Conservation (phyloP, 2,797 vertebrate genomes). For the Anguilla marmorata region DNA sequence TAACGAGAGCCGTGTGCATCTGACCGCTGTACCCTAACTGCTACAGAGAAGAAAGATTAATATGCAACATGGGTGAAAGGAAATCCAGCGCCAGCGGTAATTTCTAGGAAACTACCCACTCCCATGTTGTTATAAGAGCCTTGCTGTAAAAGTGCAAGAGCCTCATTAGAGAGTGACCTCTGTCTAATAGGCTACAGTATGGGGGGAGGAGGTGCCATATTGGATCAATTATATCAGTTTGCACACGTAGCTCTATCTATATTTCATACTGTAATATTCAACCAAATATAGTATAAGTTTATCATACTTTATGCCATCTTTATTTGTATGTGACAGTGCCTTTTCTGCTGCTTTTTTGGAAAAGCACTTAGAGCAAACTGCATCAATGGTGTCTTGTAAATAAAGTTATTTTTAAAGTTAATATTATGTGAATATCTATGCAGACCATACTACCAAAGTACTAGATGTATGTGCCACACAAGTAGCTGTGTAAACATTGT, state of each 20-base stretch:
- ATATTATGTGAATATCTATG: not conserved
- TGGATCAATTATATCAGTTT: not conserved
- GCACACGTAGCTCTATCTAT: not conserved
- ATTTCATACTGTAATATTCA: not conserved
- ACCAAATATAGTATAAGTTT: conserved; percentile 1
- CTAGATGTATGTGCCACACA: not conserved
- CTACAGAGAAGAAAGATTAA: not conserved
- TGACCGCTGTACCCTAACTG: not conserved
- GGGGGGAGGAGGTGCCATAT: not conserved
- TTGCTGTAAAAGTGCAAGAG: not conserved
- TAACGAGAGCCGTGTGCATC: not conserved
- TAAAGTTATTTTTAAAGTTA: not conserved
- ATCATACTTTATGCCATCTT: not conserved
- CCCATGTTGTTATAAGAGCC: not conserved
- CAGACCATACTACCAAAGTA: not conserved
- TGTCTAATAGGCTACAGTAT: not conserved
- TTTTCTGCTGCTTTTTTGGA: conserved; percentile 4
- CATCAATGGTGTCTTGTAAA: not conserved
- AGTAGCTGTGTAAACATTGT: not conserved
- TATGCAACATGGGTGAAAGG: conserved; percentile 6
- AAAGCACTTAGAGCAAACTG: not conserved
- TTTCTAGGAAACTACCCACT: not conserved
- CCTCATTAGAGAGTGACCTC: not conserved
- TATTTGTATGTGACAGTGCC: not conserved
- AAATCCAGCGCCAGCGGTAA: not conserved